These are phyloP conservation scores for Dasypogon diadema DNA, from an alignment of 2,888 invertebrate genomes.

Conservation along the genomic window DNA sequence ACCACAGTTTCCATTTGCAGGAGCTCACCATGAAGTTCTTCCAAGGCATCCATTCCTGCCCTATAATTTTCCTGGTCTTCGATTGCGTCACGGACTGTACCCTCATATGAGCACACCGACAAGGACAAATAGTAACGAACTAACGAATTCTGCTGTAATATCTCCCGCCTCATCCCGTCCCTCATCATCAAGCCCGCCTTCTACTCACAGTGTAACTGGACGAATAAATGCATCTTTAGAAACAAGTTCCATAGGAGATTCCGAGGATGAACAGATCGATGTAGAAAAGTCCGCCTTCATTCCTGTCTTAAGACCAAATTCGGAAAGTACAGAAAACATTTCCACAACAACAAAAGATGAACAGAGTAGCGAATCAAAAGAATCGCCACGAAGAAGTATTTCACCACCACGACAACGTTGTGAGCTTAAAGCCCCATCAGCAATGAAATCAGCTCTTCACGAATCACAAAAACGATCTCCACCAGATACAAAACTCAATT, in stretches of 20 bases:
- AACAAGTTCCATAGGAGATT: constrained; percentile 76
- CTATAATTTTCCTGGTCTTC: constrained; percentile 70
- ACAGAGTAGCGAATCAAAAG: constrained; percentile 53
- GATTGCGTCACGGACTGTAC: constrained; percentile 62
- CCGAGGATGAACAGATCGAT: constrained; percentile 80
- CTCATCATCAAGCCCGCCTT: constrained; percentile 65
- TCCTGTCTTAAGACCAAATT: constrained; percentile 70
- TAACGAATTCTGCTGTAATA: constrained; percentile 61
- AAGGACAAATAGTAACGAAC: constrained; percentile 61
- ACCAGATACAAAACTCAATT: constrained; percentile 73
- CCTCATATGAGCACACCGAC: constrained; percentile 60
- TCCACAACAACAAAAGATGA: neutral
- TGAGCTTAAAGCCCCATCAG: constrained; percentile 75
- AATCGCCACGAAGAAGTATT: constrained; percentile 58
- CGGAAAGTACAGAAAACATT: constrained; percentile 14
- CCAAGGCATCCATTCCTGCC: constrained; percentile 72
- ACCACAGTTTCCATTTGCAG: constrained; percentile 72
- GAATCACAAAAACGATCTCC: constrained; percentile 41
- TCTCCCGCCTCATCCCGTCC: constrained; percentile 67
- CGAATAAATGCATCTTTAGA: constrained; percentile 72
- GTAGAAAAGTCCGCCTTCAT: constrained; percentile 82
- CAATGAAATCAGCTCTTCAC: constrained; percentile 68
- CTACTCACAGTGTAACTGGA: constrained; percentile 58
- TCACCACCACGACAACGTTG: constrained; percentile 60
- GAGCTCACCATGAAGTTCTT: constrained; percentile 70